A percentile compares a stretch with the other conserved stretches of the same genome.
phyloP scores from a whole-genome alignment of 2,113 vertebrate species.

The Sigmodon hispidus region DNA sequence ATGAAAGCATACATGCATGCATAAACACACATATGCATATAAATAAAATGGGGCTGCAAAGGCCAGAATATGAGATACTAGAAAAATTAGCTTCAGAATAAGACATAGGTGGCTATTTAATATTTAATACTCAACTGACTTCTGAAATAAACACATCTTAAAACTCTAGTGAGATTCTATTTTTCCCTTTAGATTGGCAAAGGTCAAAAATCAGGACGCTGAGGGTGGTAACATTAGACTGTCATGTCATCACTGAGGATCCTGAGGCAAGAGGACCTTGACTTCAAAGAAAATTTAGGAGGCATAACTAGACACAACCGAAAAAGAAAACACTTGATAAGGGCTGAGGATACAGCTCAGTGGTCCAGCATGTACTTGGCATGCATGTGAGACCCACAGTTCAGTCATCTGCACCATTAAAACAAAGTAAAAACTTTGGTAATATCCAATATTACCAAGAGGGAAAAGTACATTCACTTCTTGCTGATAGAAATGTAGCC shows the following conservation, averaged over 20 bases:
- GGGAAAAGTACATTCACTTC: neutral
- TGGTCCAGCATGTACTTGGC: neutral
- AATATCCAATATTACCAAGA: neutral
- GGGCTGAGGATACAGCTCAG: neutral
- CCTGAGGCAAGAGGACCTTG: neutral
- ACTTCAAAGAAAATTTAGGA: neutral
- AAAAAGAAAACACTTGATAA: neutral
- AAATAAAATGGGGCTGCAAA: neutral
- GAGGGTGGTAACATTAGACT: neutral
- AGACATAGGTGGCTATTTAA: neutral
- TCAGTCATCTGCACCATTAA: neutral
- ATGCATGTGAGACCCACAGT: neutral
- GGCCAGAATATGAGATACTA: neutral
- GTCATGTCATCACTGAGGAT: neutral
- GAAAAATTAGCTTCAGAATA: constrained; percentile 39
- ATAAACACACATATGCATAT: neutral
- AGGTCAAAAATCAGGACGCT: neutral
- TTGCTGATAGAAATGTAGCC: neutral
- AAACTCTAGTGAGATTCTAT: neutral
- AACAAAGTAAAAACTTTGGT: neutral
- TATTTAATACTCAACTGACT: constrained; percentile 17
- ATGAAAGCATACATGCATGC: neutral
- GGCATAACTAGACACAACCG: neutral
- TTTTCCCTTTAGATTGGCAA: constrained; percentile 4
- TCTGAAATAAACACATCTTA: neutral